Evolutionary conservation across 2,888 invertebrate genomes (phyloP), one percentile per base, ranked within the genome.

Genomic region (Hirtodrosophila histrioides): DNA sequence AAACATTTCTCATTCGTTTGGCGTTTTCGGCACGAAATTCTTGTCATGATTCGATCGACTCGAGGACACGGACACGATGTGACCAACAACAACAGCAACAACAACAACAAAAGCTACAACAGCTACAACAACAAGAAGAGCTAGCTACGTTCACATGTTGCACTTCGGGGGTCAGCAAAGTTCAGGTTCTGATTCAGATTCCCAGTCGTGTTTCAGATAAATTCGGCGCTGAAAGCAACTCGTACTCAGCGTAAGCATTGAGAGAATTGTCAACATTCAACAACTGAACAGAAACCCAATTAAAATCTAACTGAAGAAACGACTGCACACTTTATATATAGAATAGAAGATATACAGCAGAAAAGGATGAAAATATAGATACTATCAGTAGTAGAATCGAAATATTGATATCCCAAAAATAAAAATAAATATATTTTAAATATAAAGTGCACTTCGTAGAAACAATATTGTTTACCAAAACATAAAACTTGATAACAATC

Each of bases 1-100:
- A 73, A 74, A 76, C 85, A 85, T 88, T 84, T 88, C 88, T 88
- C 88, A 88, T 88, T 78, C 77, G 75, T 74, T 80, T 88, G 79
- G 69, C 74, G 63, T 68, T 70, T 70, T 65, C 57, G 70, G 88
- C 89, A 90, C 90, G 90, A 90, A 89, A 90, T 86, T 81, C 80
- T 90, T 90, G 89, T 89, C 90, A 89, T 90, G 90, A 89, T 89
- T 88, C 89, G 89, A 89, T 89, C 81, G 76, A 37, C 57, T 53
- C 72, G 85, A 78, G 82, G 87, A 84, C 86, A 81, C 83, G 46
- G 61, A 67, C 86, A 82, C 88, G 83, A 87, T 74, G 78, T 61
- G 58, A 50, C 60, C 60, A 63, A 65, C 82, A 69, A 35, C 54
- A 58, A 46, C 57, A 54, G 10, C 45, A 51, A 35, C 36, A 48